Evolutionary conservation across 1,140 invertebrate species (phyloP), one percentile per base, ranked within the genome.

Genomic region (Penaeus japonicus): DNA sequence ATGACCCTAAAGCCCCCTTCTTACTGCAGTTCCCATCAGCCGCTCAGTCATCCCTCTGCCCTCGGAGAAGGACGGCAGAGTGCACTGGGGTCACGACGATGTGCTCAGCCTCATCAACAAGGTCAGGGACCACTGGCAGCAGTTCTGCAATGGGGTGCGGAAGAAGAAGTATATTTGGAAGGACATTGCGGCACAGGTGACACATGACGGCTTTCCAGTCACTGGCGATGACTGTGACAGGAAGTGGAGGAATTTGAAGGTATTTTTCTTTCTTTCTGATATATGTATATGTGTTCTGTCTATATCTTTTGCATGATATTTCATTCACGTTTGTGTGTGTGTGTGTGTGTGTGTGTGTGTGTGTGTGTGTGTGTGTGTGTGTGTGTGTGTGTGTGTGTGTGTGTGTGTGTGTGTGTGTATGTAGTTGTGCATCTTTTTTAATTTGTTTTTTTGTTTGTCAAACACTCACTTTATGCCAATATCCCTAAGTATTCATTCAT

Each of bases 191-290:
- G 3, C 24, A 7, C 53, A 55, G 54, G 39, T 88, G 54, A 35
- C 30, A 12, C 53, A 59, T 10, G 80, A 84, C 12, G 87, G 80
- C 10, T 88, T 88, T 59, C 12, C 39, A 24, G 70, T 83, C 54
- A 88, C 27, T 1, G 87, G 87, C 5, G 27, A 57, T 30, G 87
- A 88, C 47, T 88, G 87, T 75, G 87, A 88, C 54, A 80, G 87
- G n/a, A 88, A 88, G 55, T 88, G 87, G 87, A 88, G 87, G 47
- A 88, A 88, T 53, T 54, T 88, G 24, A 88, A 88, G 87, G 87
- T 88, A 62, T n/a, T 84, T 39, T 70, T 65, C 22, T n/a, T 47
- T 47, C 15, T 12, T 47, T 47, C 15, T 47, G 7, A 10, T 47
- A 0, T 5, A 47, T 12, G 5, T 47, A 47, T 15, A 47, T 47